These are phyloP conservation scores for Tupiocoris notatus DNA, from an alignment of 2,888 invertebrate genomes.

Conservation along the genomic window DNA sequence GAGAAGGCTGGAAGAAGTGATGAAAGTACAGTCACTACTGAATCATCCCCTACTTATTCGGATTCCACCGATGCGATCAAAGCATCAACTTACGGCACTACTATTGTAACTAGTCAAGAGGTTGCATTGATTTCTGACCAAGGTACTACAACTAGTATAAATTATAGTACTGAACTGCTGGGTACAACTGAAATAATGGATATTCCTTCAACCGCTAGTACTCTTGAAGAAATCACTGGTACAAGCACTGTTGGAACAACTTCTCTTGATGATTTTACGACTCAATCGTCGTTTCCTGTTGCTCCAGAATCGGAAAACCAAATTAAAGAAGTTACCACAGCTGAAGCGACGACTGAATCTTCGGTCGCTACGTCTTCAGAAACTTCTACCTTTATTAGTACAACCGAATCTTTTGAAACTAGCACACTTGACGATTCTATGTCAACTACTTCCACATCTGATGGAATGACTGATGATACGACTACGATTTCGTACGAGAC, in stretches of 20 bases:
- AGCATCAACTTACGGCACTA: conserved; percentile 6
- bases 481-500: conserved; percentile 20
- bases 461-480: conserved; percentile 10
- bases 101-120: conserved; percentile 14
- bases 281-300: neutral
- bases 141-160: neutral
- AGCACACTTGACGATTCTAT: neutral
- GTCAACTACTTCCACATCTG: neutral
- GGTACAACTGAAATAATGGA: neutral
- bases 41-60: neutral
- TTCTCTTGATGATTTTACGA: neutral
- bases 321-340: neutral
- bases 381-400: neutral
- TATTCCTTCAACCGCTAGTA: neutral
- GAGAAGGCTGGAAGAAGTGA: no score
- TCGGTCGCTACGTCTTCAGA: neutral
- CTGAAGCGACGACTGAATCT: neutral
- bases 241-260: conserved; percentile 13
- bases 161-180: neutral
- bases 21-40: neutral
- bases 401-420: neutral
- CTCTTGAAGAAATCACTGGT: conserved; percentile 25
- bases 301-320: neutral
- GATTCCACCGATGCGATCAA: neutral
- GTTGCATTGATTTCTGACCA: neutral